Evolutionary conservation across 2,113 vertebrate species (phyloP).

Genomic region (Ptyas mucosa): DNA sequence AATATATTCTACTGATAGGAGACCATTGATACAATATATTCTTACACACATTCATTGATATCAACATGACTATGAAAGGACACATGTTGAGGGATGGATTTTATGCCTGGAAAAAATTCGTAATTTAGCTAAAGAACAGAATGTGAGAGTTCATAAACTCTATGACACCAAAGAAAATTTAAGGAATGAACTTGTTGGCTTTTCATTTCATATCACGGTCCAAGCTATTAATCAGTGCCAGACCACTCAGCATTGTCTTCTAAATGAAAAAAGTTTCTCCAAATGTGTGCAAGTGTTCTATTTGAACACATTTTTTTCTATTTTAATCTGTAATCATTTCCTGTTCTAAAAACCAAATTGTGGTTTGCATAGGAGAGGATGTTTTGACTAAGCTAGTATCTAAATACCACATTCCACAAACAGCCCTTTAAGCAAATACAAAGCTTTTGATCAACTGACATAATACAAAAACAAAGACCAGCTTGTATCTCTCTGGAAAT

Average conservation of each 20-base stretch:
- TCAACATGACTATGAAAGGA: background rate
- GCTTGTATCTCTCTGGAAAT: background rate
- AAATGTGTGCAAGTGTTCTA: conserved; percentile 35
- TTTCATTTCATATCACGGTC: background rate
- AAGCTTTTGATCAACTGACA: background rate
- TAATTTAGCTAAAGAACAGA: background rate
- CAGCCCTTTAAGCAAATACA: background rate
- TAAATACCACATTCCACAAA: conserved; percentile 33
- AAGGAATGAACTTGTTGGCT: conserved; percentile 11
- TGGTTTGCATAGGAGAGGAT: background rate
- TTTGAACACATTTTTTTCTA: conserved; percentile 33
- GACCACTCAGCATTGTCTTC: background rate
- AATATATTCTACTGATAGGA: background rate
- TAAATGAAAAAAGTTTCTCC: conserved; percentile 7
- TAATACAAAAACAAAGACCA: background rate
- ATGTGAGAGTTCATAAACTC: conserved; percentile 6
- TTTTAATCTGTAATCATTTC: conserved; percentile 66
- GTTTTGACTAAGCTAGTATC: conserved; percentile 20
- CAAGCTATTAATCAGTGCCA: conserved; percentile 31
- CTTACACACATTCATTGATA: background rate
- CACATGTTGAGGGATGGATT: background rate
- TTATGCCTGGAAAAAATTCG: background rate
- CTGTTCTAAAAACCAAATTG: conserved; percentile 64
- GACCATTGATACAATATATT: background rate
- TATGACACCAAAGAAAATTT: conserved; percentile 14